These are phyloP conservation scores for Heteromormyrus szaboi DNA, from an alignment of 2,797 vertebrate genomes.

Conservation along the genomic window DNA sequence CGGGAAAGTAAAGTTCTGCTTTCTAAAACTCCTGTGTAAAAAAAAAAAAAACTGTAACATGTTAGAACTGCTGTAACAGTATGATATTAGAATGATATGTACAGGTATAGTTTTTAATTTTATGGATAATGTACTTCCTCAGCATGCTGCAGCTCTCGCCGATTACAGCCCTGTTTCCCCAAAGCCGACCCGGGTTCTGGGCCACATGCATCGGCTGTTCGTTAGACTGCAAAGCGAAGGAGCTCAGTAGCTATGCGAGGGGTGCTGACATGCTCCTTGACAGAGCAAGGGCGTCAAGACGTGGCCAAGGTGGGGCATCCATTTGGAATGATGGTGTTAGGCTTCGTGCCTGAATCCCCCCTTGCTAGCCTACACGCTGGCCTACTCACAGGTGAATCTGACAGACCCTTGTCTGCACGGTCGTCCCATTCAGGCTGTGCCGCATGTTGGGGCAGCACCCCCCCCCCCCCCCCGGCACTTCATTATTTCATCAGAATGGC, in stretches of 20 bases:
- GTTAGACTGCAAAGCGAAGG: neutral
- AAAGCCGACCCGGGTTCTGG: neutral
- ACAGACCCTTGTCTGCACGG: neutral
- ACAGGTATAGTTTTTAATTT: neutral
- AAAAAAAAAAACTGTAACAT: neutral
- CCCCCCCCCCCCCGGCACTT: conserved; percentile 42
- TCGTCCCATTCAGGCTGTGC: neutral
- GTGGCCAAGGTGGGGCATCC: neutral
- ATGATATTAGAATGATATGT: neutral
- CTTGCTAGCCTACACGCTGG: neutral
- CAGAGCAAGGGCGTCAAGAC: neutral
- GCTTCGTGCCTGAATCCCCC: neutral
- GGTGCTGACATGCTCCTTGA: neutral
- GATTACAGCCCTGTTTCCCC: neutral
- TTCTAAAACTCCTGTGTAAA: neutral
- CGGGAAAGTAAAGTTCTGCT: neutral
- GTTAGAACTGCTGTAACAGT: neutral
- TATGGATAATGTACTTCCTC: neutral
- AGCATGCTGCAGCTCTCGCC: neutral
- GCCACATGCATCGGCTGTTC: neutral
- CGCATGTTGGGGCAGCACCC: conserved; percentile 25
- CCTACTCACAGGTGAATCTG: neutral
- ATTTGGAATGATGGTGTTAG: neutral
- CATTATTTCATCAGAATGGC: conserved; percentile 51
- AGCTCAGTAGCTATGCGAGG: neutral